These are phyloP conservation scores for Ailurus styani DNA, from an alignment of 2,113 vertebrate species.

Conservation along the genomic window DNA sequence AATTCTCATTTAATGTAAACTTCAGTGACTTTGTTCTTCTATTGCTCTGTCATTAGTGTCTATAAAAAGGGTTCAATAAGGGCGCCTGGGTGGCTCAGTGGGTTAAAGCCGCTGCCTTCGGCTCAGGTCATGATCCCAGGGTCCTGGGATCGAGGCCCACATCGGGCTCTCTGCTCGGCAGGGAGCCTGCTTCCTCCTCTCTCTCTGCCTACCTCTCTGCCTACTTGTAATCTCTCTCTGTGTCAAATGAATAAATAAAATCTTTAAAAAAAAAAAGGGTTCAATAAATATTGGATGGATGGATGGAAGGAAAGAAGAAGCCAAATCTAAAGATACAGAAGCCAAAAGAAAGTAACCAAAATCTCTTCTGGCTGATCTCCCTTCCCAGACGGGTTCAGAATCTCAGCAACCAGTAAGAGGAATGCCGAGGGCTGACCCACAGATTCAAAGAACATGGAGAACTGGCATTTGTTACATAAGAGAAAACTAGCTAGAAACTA, in stretches of 20 bases:
- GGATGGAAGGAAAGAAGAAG: not conserved
- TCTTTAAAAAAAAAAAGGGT: conserved; percentile 21
- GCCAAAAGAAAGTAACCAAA: not conserved
- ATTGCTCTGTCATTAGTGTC: not conserved
- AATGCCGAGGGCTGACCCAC: not conserved
- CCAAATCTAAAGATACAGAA: not conserved
- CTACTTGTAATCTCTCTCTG: no score
- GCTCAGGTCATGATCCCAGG: no score
- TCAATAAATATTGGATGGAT: not conserved
- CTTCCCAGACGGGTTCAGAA: not conserved
- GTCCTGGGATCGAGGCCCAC: no score
- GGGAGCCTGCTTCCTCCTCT: no score
- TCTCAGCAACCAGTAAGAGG: not conserved
- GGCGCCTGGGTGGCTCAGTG: no score
- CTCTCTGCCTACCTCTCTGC: no score
- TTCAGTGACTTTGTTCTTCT: not conserved
- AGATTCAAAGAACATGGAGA: not conserved
- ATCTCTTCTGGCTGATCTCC: not conserved
- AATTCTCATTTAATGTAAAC: not conserved
- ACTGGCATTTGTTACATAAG: not conserved
- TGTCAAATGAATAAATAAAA: no score
- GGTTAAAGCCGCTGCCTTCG: no score
- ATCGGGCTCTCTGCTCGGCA: no score
- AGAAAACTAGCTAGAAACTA: not conserved
- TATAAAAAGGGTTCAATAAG: not conserved